A percentile compares a stretch with the other conserved stretches of the same genome.
Evolutionary conservation across 2,797 vertebrate genomes (phyloP).

Genomic region (Bufotes viridis): DNA sequence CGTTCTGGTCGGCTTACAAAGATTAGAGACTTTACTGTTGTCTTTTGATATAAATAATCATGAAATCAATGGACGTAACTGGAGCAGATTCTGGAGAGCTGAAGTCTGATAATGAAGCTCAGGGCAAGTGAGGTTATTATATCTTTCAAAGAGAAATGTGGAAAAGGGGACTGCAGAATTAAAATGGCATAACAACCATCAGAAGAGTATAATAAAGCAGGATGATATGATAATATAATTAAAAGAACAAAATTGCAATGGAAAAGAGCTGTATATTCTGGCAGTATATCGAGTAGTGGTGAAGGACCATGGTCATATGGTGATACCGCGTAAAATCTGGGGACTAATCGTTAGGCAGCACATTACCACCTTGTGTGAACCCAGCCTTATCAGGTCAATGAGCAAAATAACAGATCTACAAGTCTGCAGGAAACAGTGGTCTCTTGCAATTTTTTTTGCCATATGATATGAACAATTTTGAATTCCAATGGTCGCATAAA

Average conservation of each 20-base stretch:
- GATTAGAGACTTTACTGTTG: background rate
- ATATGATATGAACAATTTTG: background rate
- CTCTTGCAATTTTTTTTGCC: background rate
- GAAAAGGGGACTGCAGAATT: background rate
- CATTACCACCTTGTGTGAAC: too few species aligned
- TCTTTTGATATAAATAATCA: conserved; percentile 32
- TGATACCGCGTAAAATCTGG: too few species aligned
- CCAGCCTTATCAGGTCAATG: too few species aligned
- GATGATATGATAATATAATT: background rate
- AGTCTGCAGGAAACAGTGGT: too few species aligned
- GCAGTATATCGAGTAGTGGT: too few species aligned
- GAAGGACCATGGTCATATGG: too few species aligned
- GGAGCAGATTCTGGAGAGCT: conserved; percentile 2
- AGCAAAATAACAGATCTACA: too few species aligned
- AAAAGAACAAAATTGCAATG: background rate
- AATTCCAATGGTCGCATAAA: background rate
- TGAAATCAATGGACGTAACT: conserved; percentile 11
- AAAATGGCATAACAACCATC: background rate
- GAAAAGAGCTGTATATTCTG: too few species aligned
- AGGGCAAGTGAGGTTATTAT: background rate
- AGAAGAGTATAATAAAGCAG: background rate
- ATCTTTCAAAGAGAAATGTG: background rate
- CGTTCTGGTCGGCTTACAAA: background rate
- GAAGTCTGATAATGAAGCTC: conserved; percentile 17
- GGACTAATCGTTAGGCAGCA: too few species aligned